Conservation (phyloP, 2,888 invertebrate genomes). For the Philereme transversata region DNA sequence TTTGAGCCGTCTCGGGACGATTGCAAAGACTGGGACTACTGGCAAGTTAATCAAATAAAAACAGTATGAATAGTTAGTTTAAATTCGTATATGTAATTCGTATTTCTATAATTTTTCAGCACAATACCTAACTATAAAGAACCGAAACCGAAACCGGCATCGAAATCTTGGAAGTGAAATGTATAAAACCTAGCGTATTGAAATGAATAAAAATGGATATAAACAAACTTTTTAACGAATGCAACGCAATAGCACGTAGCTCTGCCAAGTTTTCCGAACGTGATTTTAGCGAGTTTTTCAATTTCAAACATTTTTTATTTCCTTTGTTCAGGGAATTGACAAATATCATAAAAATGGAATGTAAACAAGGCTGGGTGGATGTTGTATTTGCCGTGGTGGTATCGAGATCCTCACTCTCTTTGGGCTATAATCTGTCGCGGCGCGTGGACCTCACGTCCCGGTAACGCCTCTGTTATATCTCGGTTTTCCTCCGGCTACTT, state of each 20-base stretch:
- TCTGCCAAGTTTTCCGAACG: slow-evolving; percentile 46
- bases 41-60: slow-evolving; percentile 4
- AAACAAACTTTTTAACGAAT: slow-evolving; percentile 3
- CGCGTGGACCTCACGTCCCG: slow-evolving; percentile 69
- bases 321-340: slow-evolving; percentile 50
- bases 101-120: too few species aligned
- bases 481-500: slow-evolving; percentile 52
- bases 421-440: slow-evolving; percentile 71
- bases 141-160: too few species aligned
- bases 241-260: slow-evolving; percentile 14
- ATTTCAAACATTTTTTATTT: slow-evolving; percentile 66
- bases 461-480: slow-evolving; percentile 70
- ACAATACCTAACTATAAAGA: too few species aligned
- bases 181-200: neutral
- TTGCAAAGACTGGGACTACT: neutral
- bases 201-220: slow-evolving; percentile 15
- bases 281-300: slow-evolving; percentile 54
- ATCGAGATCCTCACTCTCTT: slow-evolving; percentile 76
- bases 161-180: too few species aligned
- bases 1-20: slow-evolving; percentile 22
- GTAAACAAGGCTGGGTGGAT: slow-evolving; percentile 67
- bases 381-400: slow-evolving; percentile 71
- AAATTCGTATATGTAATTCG: neutral
- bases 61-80: neutral
- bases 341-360: slow-evolving; percentile 78